Evolutionary conservation across 2,888 invertebrate genomes (phyloP), one percentile per base, ranked within the genome.

Genomic region (Caenorhabditis sp.): DNA sequence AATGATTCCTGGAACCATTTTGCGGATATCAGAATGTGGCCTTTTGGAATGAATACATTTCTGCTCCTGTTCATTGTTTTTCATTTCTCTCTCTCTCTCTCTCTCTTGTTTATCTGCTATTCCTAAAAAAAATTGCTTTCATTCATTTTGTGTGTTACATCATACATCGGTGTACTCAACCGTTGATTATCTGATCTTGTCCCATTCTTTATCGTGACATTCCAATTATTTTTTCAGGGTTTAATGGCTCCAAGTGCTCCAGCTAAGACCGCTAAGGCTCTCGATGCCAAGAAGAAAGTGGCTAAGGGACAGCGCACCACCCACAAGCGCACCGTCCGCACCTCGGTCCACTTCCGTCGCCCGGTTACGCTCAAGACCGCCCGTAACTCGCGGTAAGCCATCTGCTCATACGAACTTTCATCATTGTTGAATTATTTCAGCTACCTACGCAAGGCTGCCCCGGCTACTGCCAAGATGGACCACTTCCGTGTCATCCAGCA

Each of bases 401-500:
- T 30, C 20, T 3, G n/a, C 26, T 41, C 6, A 43, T 24, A 45
- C 35, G n/a, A 46, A 20, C 1, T 35, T 2, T 39, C 30, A 7
- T 17, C 15, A 41, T n/a, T 2, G 15, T 9, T 2, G 6, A 53
- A 53, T 20, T 95, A 91, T 62, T 82, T 61, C 62, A 84, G 84
- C 45, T 99, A 96, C 90, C 95, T 96, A 2, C 93, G 95, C 90
- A 96, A 95, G 91, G 95, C 95, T 72, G 94, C 96, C 61, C 96
- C 97, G 8, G 94, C 93, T 89, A 93, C 95, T 90, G 94, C 94
- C 91, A 93, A 95, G 94, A 73, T 88, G 53, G 88, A 88, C 79
- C 81, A 96, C 61, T 98, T 93, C 91, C 95, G 95, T 89, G 96
- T 98, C 90, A 95, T 99, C 89, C 97, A 98, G 91, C 96, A 93